A percentile compares a stretch with the other conserved stretches of the same genome.
Conservation (phyloP, 92 coral and sea anemone species). For the Porites cylindrica region DNA sequence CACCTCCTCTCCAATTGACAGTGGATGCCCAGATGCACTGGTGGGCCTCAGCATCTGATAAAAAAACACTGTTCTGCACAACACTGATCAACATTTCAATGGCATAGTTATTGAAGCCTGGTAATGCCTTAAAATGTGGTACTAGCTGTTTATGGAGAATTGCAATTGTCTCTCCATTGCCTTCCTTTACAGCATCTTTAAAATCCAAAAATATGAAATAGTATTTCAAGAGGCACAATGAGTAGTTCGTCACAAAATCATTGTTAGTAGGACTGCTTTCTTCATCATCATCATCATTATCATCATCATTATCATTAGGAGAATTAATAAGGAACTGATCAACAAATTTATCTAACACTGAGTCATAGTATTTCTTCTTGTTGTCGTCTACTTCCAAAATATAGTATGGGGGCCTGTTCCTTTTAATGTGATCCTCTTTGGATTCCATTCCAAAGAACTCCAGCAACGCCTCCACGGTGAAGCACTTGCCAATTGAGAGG, state of each 20-base stretch:
- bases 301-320: not conserved
- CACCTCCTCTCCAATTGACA: slow-evolving; percentile 76
- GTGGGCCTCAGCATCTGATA: slow-evolving; percentile 75
- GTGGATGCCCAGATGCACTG: slow-evolving; percentile 78
- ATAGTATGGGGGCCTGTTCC: slow-evolving; percentile 44
- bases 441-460: slow-evolving; percentile 43
- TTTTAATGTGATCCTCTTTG: slow-evolving; percentile 4
- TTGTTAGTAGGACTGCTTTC: not conserved
- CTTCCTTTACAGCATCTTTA: slow-evolving; percentile 56
- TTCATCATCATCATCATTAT: not conserved
- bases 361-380: slow-evolving; percentile 31
- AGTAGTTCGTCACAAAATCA: slow-evolving; percentile 23
- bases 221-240: slow-evolving; percentile 14
- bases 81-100: slow-evolving; percentile 69
- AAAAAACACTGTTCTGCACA: slow-evolving; percentile 33
- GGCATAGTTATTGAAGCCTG: slow-evolving; percentile 60
- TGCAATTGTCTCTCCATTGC: slow-evolving; percentile 58
- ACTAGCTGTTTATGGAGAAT: slow-evolving; percentile 66
- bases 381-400: slow-evolving; percentile 41
- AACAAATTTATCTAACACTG: slow-evolving; percentile 36
- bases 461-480: slow-evolving; percentile 55
- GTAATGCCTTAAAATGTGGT: slow-evolving; percentile 36
- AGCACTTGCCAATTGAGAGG: slow-evolving; percentile 50
- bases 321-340: slow-evolving; percentile 13
- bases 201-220: slow-evolving; percentile 5